A percentile compares a stretch with the other conserved stretches of the same genome.
phyloP scores from a whole-genome alignment of 2,888 invertebrate species.

The Rhamnusium bicolor region DNA sequence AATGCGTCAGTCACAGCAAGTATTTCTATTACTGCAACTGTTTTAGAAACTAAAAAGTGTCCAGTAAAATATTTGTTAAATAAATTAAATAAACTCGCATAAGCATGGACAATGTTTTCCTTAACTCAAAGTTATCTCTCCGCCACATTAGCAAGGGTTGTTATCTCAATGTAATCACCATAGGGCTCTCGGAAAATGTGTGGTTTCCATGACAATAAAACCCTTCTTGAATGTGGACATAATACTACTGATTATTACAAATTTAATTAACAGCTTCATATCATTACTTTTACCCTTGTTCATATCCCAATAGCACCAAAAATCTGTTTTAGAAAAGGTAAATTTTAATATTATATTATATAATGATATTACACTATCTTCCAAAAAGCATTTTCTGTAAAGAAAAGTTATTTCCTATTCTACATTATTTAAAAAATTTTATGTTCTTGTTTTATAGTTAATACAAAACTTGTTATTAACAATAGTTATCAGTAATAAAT shows the following conservation, averaged over 20 bases:
- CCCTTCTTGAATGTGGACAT: background rate
- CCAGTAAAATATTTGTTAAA: background rate
- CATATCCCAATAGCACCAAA: background rate
- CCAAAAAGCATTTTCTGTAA: no score
- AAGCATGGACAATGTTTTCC: background rate
- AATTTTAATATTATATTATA: no score
- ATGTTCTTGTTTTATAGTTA: no score
- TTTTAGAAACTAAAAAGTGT: background rate
- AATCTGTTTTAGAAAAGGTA: background rate
- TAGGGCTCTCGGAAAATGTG: background rate
- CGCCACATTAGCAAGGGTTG: background rate
- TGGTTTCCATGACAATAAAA: constrained; percentile 15
- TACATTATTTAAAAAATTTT: no score
- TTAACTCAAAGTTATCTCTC: background rate
- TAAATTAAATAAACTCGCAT: background rate
- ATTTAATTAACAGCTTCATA: constrained; percentile 13
- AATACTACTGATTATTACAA: constrained; percentile 13
- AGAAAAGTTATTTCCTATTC: no score
- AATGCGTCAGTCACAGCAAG: no score
- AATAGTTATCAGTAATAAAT: no score
- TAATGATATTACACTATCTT: no score
- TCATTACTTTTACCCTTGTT: background rate
- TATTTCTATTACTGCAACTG: no score
- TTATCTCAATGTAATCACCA: constrained; percentile 4
- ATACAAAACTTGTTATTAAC: no score